These are phyloP conservation scores for Drosophila ercepeae DNA, from an alignment of 1,140 invertebrate genomes.

Conservation along the genomic window DNA sequence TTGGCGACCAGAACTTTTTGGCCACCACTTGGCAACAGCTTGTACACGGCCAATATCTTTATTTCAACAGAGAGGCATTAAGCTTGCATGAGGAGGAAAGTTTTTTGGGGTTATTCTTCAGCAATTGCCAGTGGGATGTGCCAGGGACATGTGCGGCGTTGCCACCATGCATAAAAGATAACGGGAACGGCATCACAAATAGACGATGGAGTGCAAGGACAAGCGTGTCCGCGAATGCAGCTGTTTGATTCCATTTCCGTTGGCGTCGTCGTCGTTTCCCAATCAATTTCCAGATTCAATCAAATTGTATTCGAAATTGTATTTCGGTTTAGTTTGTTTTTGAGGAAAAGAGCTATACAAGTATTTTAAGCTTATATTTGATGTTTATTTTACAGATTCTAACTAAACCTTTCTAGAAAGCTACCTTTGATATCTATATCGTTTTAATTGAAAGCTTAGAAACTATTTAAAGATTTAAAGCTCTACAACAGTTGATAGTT, in stretches of 20 bases:
- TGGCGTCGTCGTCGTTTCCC: slow-evolving; percentile 15
- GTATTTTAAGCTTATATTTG: too few relatives aligned
- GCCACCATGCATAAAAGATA: slow-evolving; percentile 59
- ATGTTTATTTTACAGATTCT: too few relatives aligned
- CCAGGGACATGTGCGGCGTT: slow-evolving; percentile 36
- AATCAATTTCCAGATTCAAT: slow-evolving; percentile 18
- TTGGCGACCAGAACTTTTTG: background rate
- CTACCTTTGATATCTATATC: too few relatives aligned
- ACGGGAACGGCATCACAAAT: background rate
- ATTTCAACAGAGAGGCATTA: slow-evolving; percentile 38
- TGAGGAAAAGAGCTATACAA: too few relatives aligned
- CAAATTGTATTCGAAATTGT: background rate
- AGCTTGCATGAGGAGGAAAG: slow-evolving; percentile 41
- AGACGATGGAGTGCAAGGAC: background rate
- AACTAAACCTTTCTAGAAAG: too few relatives aligned
- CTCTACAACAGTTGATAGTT: too few relatives aligned
- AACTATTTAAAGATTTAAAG: too few relatives aligned
- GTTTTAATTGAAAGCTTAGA: too few relatives aligned
- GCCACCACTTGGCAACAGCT: slow-evolving; percentile 33
- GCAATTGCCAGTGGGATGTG: slow-evolving; percentile 10
- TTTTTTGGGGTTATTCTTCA: slow-evolving; percentile 15
- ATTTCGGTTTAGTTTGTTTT: background rate
- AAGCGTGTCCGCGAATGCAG: slow-evolving; percentile 19
- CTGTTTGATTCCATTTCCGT: slow-evolving; percentile 14
- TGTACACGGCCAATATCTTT: slow-evolving; percentile 37